Evolutionary conservation across 2,113 vertebrate species (phyloP).

Genomic region (Pleuronectes platessa): DNA sequence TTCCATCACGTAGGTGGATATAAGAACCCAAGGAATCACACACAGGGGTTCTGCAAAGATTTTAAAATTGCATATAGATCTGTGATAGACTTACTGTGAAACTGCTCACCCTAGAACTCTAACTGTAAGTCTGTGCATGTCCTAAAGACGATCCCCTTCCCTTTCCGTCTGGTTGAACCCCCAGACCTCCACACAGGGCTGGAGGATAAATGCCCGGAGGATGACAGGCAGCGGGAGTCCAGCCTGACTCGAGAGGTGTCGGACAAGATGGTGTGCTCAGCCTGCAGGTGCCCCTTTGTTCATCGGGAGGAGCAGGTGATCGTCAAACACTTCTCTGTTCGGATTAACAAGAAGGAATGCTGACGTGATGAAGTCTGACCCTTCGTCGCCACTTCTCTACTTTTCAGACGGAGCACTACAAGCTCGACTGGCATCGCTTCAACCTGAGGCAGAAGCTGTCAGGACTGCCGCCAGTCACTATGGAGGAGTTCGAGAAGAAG

Average conservation of each 20-base stretch:
- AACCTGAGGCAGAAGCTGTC: constrained; percentile 91
- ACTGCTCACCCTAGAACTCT: background rate
- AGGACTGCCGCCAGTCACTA: constrained; percentile 75
- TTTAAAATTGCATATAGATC: background rate
- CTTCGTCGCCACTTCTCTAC: background rate
- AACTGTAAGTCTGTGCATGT: background rate
- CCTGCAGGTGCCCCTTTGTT: constrained; percentile 86
- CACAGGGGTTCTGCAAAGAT: background rate
- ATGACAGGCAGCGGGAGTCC: constrained; percentile 27
- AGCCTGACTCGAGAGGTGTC: constrained; percentile 68
- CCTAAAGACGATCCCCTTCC: no score
- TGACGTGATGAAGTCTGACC: background rate
- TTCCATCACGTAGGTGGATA: background rate
- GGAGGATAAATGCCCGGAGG: constrained; percentile 21
- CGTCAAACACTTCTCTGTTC: background rate
- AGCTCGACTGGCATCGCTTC: constrained; percentile 96
- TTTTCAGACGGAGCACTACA: constrained; percentile 92
- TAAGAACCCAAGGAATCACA: background rate
- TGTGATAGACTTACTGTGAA: constrained; percentile 11
- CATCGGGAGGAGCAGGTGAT: constrained; percentile 93
- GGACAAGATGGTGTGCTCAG: constrained; percentile 85
- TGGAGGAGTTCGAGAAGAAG: constrained; percentile 90
- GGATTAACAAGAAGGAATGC: background rate
- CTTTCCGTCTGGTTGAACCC: background rate
- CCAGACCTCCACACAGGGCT: constrained; percentile 19